Conservation (phyloP, 1,140 invertebrate genomes). For the Homalodisca vitripennis region DNA sequence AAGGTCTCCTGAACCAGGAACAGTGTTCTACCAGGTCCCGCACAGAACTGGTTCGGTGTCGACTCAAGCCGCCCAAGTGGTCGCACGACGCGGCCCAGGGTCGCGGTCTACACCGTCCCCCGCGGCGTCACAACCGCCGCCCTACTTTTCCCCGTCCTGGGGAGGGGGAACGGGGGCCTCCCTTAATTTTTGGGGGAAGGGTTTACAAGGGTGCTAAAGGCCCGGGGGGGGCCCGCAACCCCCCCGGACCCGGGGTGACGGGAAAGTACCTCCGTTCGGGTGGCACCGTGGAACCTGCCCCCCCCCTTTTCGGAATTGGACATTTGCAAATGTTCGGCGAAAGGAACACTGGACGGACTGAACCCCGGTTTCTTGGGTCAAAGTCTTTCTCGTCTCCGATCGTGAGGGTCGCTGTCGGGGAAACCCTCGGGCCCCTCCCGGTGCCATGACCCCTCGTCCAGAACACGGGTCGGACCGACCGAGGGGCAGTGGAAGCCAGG, state of each 20-base stretch:
- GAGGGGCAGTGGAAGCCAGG: conserved; percentile 47
- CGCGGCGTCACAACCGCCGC: neutral
- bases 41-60: conserved; percentile 28
- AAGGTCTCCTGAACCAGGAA: conserved; percentile 41
- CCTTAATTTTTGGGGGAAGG: conserved; percentile 6
- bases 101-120: conserved; percentile 14
- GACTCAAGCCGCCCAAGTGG: conserved; percentile 34
- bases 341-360: conserved; percentile 30
- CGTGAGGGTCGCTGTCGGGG: conserved; percentile 66
- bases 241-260: neutral
- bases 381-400: no score
- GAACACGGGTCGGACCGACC: conserved; percentile 69
- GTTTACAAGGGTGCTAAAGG: conserved; percentile 6
- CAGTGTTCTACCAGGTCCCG: conserved; percentile 36
- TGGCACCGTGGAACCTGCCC: conserved; percentile 15
- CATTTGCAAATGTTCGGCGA: conserved; percentile 28
- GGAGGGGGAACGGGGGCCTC: neutral
- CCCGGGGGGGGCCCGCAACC: neutral
- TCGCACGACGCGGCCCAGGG: conserved; percentile 32
- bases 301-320: conserved; percentile 9
- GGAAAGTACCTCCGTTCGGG: conserved; percentile 31
- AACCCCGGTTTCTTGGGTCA: conserved; percentile 22
- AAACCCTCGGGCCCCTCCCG: conserved; percentile 75
- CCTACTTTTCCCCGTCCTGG: neutral
- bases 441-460: conserved; percentile 59